Percentiles rank a stretch among this genome's conserved stretches.
Conservation (phyloP, 1,140 invertebrate species). For the Epicauta chinensis region DNA sequence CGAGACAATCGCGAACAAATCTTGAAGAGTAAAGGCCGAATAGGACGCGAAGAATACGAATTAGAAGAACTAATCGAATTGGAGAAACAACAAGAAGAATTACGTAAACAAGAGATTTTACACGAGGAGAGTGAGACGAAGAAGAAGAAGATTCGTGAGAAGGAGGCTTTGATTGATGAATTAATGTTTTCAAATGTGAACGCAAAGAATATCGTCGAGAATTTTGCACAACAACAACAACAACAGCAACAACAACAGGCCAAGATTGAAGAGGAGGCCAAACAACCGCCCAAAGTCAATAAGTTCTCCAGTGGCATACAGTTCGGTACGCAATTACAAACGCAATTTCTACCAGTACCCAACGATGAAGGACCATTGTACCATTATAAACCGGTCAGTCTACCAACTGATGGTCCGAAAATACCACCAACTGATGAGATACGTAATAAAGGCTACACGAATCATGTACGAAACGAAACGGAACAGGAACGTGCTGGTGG, state of each 20-base stretch:
- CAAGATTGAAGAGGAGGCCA: constrained; percentile 43
- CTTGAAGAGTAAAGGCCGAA: constrained; percentile 73
- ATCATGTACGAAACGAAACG: constrained; percentile 65
- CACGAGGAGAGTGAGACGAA: constrained; percentile 67
- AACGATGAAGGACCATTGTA: constrained; percentile 70
- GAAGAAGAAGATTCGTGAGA: constrained; percentile 74
- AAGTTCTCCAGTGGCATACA: constrained; percentile 80
- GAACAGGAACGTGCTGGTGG: constrained; percentile 80
- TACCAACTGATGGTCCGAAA: constrained; percentile 64
- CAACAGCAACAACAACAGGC: constrained; percentile 56
- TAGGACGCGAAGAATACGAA: constrained; percentile 69
- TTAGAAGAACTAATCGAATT: constrained; percentile 83
- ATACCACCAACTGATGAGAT: constrained; percentile 62
- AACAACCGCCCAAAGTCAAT: constrained; percentile 44
- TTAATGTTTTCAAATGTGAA: constrained; percentile 87
- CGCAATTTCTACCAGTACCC: constrained; percentile 57
- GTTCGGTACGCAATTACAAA: constrained; percentile 53
- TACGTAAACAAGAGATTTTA: constrained; percentile 54
- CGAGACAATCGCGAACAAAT: constrained; percentile 90
- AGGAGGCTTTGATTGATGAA: constrained; percentile 89
- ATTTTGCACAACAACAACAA: constrained; percentile 59
- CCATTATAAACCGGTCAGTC: constrained; percentile 54
- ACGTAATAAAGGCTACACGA: constrained; percentile 61
- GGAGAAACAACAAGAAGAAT: constrained; percentile 67
- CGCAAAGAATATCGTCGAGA: constrained; percentile 80